Evolutionary conservation across 2,888 invertebrate genomes (phyloP).

Genomic region (Ormyrus thymus): DNA sequence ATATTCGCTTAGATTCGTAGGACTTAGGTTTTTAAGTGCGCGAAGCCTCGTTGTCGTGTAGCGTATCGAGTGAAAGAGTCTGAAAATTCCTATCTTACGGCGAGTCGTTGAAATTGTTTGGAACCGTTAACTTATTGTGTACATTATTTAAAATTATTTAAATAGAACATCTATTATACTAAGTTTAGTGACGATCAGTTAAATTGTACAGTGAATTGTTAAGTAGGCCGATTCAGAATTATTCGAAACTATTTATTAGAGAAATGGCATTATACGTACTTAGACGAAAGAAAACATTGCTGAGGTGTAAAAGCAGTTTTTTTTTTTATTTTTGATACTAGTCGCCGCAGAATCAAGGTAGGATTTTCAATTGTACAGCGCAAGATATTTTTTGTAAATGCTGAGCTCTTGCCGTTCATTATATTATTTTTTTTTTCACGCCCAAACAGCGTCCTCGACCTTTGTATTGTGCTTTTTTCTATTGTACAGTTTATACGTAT

Average conservation of each 20-base stretch:
- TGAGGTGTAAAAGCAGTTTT: conserved; percentile 21
- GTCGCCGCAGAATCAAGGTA: conserved; percentile 54
- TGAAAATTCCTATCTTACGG: conserved; percentile 51
- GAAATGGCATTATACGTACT: neutral
- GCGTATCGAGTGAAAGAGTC: conserved; percentile 13
- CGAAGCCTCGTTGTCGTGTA: conserved; percentile 9
- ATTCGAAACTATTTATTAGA: conserved; percentile 10
- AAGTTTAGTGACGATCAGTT: neutral
- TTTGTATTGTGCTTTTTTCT: conserved; percentile 47
- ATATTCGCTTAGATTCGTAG: conserved; percentile 60
- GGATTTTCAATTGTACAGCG: conserved; percentile 60
- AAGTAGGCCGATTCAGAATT: neutral
- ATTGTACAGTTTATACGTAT: conserved; percentile 59
- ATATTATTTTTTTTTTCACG: conserved; percentile 22
- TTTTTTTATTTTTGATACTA: conserved; percentile 48
- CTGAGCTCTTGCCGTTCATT: conserved; percentile 62
- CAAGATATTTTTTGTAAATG: conserved; percentile 61
- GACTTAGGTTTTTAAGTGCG: conserved; percentile 1
- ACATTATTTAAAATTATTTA: neutral
- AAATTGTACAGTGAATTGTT: neutral
- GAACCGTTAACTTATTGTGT: conserved; percentile 19
- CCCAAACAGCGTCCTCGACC: conserved; percentile 15
- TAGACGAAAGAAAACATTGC: neutral
- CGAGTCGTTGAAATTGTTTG: conserved; percentile 31
- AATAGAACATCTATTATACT: no score